Base-by-base conservation (phyloP, 1,140 invertebrate genomes). In the Hylaeus volcanicus region DNA sequence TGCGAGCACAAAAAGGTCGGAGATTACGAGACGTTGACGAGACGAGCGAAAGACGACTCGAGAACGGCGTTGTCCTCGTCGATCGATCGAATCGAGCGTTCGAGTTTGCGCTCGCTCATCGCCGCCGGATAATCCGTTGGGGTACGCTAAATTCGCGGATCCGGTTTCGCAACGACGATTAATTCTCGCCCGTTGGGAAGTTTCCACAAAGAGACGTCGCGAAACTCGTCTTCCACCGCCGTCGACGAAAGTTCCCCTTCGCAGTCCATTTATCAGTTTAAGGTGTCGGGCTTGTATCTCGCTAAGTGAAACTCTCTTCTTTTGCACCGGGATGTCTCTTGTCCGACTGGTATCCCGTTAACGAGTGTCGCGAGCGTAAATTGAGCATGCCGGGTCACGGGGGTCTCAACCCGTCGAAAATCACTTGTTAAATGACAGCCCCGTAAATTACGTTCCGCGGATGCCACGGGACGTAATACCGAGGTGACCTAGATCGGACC, bases 121-220 rank as follows among this genome's bases (percentile, higher is more conserved):
- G 53, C 73, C 39, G 45, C 26, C 37, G 69, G 14, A 81, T 81
- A 60, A 85, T 69, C 69, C 63, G 71, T 53, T 43, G n/a, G 55
- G 65, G 45, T 4, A 61, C 69, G 69, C 75, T 77, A 68, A 85
- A 84, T 81, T 66, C 74, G 26, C 14, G 55, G 73, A 85, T 85
- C 82, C 51, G 43, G 63, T 81, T 63, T 81, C 82, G 39, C 64
- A 56, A 45, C 43, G 63, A 39, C 80, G 74, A 86, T 86, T 86
- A 86, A 86, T 86, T 85, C 41, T 70, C 74, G 51, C 70, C 15
- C n/a, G 5, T 55, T 55, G 41, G 58, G 60, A 78, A 81, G 5
- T 85, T 85, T 70, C 61, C 39, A 43, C 64, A 26, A 15, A 65
- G 48, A 73, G 76, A 78, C 61, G 73, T 58, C 37, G 61, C 58